phyloP scores from a whole-genome alignment of 2,888 invertebrate genomes.

The Syrphus vitripennis region DNA sequence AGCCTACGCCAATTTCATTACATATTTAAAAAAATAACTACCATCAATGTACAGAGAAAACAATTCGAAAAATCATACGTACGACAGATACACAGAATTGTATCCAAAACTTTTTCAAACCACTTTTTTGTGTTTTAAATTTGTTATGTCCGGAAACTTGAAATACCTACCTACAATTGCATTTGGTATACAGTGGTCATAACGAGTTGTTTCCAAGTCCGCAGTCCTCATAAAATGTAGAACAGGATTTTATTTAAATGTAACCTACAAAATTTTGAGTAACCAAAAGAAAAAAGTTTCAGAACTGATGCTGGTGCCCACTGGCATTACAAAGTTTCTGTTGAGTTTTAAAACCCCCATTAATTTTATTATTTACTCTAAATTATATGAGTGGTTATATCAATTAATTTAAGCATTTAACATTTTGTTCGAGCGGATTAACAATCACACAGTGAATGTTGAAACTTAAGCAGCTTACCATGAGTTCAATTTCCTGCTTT shows the following conservation, averaged over 20 bases:
- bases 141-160: constrained; percentile 11
- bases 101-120: not conserved
- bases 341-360: not conserved
- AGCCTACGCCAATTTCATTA: not conserved
- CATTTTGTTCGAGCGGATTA: too few species aligned
- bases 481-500: not conserved
- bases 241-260: not conserved
- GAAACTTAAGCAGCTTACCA: not conserved
- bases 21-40: constrained; percentile 14
- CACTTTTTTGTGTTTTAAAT: not conserved
- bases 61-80: not conserved
- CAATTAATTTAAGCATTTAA: not conserved
- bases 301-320: not conserved
- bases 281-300: not conserved
- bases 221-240: not conserved
- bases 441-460: not conserved
- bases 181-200: not conserved
- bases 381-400: not conserved
- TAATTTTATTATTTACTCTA: not conserved
- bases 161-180: not conserved
- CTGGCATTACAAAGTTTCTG: not conserved
- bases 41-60: not conserved
- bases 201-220: not conserved
- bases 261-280: not conserved
- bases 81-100: not conserved